Conservation (phyloP, 2,888 invertebrate species). For the Andrena chrysosceles region DNA sequence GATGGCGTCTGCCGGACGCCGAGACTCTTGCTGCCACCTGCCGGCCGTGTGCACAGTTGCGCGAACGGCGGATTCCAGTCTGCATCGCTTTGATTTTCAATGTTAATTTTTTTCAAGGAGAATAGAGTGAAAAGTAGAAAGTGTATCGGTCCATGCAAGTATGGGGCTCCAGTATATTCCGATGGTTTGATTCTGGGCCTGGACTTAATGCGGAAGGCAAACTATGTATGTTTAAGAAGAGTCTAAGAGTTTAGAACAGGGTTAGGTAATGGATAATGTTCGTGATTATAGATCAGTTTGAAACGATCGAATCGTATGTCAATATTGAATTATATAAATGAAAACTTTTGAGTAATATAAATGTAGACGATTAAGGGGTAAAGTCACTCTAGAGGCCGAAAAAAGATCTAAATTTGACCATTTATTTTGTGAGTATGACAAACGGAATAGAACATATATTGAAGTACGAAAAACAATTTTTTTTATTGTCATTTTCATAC, state of each 20-base stretch:
- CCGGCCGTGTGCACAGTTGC: background rate
- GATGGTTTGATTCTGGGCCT: too few relatives aligned
- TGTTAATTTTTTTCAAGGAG: background rate
- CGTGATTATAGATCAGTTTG: background rate
- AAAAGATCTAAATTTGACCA: too few relatives aligned
- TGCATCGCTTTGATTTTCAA: background rate
- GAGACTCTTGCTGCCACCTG: constrained; percentile 61
- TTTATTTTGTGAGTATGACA: too few relatives aligned
- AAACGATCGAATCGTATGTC: background rate
- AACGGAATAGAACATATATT: too few relatives aligned
- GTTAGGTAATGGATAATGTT: background rate
- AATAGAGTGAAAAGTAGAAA: background rate
- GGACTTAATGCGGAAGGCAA: too few relatives aligned
- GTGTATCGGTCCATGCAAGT: background rate
- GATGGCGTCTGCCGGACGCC: constrained; percentile 47
- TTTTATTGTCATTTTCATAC: too few relatives aligned
- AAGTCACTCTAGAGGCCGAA: too few relatives aligned
- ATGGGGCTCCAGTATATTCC: background rate
- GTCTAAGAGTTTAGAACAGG: background rate
- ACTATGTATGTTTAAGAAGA: background rate
- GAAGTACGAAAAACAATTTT: too few relatives aligned
- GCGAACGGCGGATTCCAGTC: background rate
- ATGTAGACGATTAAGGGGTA: too few relatives aligned
- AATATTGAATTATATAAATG: background rate
- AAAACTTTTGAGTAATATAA: background rate